Conservation (phyloP, 1,140 invertebrate genomes). For the Micrasema longulum region DNA sequence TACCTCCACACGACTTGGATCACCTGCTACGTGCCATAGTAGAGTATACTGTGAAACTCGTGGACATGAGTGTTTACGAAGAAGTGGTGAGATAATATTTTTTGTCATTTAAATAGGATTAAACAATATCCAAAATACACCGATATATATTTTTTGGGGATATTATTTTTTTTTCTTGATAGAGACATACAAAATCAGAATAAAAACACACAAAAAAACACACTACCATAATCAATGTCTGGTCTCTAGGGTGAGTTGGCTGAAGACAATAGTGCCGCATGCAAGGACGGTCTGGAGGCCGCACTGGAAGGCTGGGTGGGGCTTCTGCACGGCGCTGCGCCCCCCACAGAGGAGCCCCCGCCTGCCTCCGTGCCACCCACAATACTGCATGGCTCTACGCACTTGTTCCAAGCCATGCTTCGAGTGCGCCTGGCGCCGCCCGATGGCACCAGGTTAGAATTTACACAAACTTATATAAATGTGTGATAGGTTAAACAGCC, state of each 20-base stretch:
- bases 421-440: conserved; percentile 84
- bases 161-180: no score
- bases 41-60: conserved; percentile 41
- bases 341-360: conserved; percentile 67
- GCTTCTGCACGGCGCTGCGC: conserved; percentile 72
- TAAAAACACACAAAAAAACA: no score
- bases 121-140: no score
- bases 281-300: conserved; percentile 83
- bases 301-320: conserved; percentile 85
- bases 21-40: conserved; percentile 46
- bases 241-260: conserved; percentile 55
- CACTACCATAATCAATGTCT: no score
- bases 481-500: no score
- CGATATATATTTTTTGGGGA: no score
- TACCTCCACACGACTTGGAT: conserved; percentile 62
- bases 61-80: conserved; percentile 43
- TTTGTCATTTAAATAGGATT: no score
- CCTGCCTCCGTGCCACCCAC: conserved; percentile 69
- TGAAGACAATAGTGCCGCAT: conserved; percentile 74
- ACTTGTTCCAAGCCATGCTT: conserved; percentile 86
- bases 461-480: no score
- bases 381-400: conserved; percentile 61
- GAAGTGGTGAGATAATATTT: conserved; percentile 36
- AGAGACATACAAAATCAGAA: no score
- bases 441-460: conserved; percentile 81